Evolutionary conservation across 2,113 vertebrate genomes (phyloP).

Genomic region (Pyrgilauda ruficollis): DNA sequence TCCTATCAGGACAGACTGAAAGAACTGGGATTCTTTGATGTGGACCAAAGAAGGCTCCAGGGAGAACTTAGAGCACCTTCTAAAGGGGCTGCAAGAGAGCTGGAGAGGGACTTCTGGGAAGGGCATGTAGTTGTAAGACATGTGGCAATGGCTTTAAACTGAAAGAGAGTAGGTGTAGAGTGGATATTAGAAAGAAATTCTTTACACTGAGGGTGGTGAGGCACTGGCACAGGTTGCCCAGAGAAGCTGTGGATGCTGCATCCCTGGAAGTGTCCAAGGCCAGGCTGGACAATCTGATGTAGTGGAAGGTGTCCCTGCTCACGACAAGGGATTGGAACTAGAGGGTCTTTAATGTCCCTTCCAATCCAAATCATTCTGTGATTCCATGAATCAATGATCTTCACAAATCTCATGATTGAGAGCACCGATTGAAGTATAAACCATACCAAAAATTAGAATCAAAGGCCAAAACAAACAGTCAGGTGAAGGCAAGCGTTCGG

Average conservation of each 20-base stretch:
- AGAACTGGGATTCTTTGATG: accelerated
- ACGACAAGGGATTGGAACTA: neutral
- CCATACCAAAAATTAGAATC: neutral
- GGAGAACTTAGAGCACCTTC: neutral
- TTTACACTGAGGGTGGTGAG: neutral
- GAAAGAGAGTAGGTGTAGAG: neutral
- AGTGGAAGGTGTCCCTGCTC: too few relatives aligned
- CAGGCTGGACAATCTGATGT: neutral
- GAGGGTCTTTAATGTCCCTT: neutral
- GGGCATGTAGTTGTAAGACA: neutral
- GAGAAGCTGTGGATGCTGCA: neutral
- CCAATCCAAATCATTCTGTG: neutral
- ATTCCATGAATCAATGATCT: neutral
- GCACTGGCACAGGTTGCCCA: neutral
- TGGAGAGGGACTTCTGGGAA: neutral
- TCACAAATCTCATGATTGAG: neutral
- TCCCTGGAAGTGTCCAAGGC: neutral
- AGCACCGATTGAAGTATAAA: neutral
- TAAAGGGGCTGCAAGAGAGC: neutral
- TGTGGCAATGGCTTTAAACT: neutral
- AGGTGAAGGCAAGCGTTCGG: neutral
- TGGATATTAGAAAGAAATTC: neutral
- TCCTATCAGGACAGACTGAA: neutral
- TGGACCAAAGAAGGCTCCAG: neutral
- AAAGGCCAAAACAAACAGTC: neutral